Conservation (phyloP, 2,888 invertebrate genomes). For the Eremobia ochroleuca region DNA sequence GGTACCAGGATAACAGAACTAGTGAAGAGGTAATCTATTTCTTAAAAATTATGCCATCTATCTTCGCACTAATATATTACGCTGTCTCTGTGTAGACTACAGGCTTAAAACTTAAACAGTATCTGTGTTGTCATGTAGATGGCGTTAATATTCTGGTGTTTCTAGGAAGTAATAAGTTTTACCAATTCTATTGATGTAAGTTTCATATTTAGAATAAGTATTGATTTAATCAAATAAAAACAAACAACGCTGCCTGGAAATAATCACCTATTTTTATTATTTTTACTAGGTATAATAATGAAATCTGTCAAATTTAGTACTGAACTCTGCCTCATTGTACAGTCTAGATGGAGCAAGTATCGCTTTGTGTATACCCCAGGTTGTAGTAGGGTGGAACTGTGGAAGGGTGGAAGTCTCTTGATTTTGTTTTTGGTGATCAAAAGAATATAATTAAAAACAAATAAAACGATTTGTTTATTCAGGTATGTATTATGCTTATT, state of each 20-base stretch:
- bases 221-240: background rate
- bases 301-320: background rate
- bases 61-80: background rate
- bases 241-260: background rate
- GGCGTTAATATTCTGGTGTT: constrained; percentile 4
- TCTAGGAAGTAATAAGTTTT: background rate
- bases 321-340: background rate
- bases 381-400: too few relatives aligned
- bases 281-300: background rate
- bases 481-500: background rate
- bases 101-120: background rate
- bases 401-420: background rate
- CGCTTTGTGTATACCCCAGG: background rate
- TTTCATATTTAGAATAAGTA: background rate
- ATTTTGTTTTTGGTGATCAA: background rate
- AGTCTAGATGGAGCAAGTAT: background rate
- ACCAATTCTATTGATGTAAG: background rate
- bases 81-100: background rate
- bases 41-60: background rate
- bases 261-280: background rate
- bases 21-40: background rate
- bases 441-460: background rate
- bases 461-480: background rate
- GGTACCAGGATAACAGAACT: background rate
- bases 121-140: background rate